These are phyloP conservation scores for Toxotes chatareus DNA, from an alignment of 2,113 vertebrate species.

Conservation along the genomic window DNA sequence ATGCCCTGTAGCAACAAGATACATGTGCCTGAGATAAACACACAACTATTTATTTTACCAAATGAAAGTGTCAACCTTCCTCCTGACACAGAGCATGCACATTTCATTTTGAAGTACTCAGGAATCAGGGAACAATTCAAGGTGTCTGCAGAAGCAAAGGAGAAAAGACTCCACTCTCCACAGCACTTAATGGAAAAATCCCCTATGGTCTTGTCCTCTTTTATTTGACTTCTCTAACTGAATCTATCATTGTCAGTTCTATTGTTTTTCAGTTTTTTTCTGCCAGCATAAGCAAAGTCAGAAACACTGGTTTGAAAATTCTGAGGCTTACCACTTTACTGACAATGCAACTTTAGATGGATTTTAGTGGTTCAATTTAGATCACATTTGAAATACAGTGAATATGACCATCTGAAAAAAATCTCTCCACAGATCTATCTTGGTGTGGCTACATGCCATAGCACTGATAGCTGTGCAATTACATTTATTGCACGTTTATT, in stretches of 20 bases:
- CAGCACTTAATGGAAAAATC: constrained; percentile 61
- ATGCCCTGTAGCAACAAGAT: neutral
- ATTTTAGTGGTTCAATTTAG: constrained; percentile 48
- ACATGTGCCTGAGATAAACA: neutral
- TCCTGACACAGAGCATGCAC: constrained; percentile 14
- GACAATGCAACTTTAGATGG: constrained; percentile 40
- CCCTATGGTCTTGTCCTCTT: constrained; percentile 33
- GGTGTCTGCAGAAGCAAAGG: constrained; percentile 54
- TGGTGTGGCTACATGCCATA: constrained; percentile 44
- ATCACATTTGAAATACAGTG: constrained; percentile 43
- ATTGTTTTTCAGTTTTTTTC: constrained; percentile 46
- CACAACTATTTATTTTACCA: constrained; percentile 49
- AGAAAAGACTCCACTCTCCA: constrained; percentile 41
- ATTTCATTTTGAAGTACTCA: constrained; percentile 27
- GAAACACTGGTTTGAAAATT: constrained; percentile 51
- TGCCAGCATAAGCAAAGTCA: constrained; percentile 46
- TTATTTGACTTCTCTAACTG: constrained; percentile 38
- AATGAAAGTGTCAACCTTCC: constrained; percentile 55
- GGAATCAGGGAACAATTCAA: constrained; percentile 49
- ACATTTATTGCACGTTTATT: constrained; percentile 49
- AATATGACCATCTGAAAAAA: constrained; percentile 39
- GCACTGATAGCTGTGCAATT: constrained; percentile 27
- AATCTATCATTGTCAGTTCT: constrained; percentile 41
- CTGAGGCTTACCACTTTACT: constrained; percentile 59
- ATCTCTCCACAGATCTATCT: constrained; percentile 32